Conservation (phyloP, 2,113 vertebrate genomes). For the Anolis sagrei region DNA sequence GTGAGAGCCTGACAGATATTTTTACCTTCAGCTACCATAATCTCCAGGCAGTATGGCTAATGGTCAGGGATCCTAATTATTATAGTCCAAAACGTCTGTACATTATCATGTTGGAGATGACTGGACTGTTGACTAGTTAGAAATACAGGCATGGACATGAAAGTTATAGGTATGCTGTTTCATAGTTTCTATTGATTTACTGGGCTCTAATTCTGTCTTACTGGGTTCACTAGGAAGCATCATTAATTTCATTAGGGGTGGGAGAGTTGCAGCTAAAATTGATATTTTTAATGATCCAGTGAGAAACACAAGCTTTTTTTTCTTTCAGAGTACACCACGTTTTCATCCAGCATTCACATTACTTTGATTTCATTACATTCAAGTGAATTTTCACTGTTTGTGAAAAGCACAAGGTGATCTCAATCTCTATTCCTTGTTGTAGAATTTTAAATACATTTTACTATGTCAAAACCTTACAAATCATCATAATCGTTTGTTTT, state of each 20-base stretch:
- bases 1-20: neutral
- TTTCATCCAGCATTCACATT: neutral
- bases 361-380: conserved; percentile 19
- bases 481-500: conserved; percentile 23
- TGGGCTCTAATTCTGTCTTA: neutral
- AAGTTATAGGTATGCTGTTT: neutral
- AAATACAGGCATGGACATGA: neutral
- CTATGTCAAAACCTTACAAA: conserved; percentile 12
- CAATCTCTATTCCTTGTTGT: neutral
- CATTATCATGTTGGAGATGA: neutral
- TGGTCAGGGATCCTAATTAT: neutral
- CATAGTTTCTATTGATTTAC: neutral
- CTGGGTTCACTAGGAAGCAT: neutral
- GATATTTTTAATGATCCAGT: neutral
- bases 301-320: neutral
- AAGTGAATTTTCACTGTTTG: conserved; percentile 15
- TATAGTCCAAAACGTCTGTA: neutral
- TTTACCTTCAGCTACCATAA: neutral
- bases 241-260: neutral
- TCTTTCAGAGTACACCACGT: neutral
- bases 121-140: neutral
- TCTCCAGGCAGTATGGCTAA: no score
- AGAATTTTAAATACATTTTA: conserved; percentile 25
- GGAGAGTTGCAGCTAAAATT: neutral
- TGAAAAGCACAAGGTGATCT: neutral